Base-by-base conservation (phyloP, 2,113 vertebrate species). In the Sylvietta virens region DNA sequence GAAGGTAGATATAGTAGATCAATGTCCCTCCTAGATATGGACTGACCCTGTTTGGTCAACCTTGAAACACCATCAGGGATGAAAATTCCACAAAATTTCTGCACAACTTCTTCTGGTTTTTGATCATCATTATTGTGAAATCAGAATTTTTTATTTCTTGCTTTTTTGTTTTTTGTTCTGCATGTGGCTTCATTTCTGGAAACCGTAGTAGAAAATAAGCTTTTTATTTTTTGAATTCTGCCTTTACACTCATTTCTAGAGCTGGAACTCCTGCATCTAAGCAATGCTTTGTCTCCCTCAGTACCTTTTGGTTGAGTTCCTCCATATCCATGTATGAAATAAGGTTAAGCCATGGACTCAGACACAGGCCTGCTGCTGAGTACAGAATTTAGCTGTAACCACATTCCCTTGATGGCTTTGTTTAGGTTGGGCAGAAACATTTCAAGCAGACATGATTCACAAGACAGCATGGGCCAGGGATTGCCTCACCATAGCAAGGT, bases 401-500 rank as follows among this genome's bases (percentile, higher is more conserved):
- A 27, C 10, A 5, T n/a, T 65, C 13, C 7, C 9, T 84, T 2
- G 3, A 3, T 10, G 17, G 3, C 30, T 91, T 81, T 74, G 4
- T 12, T 92, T 20, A 60, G 15, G 8, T 45, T 61, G n/a, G 31
- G 13, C 13, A 65, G 44, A 15, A 44, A 3, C 6, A 3, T 50
- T 74, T 44, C 10, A 57, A 40, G 10, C 16, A 81, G 30, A 14
- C 6, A 22, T 30, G 11, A 33, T 28, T 86, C 45, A 58, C 19
- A 37, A 37, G 7, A 15, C 5, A 10, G 4, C 26, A 24, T 7
- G 4, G 10, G 4, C 6, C 22, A 58, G 33, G 35, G 69, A 37
- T 27, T 0, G 0, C 51, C 20, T 45, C 10, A 65, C 5, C 24
- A 5, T 4, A 24, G 5, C 10, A 30, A 81, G 26, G 23, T n/a